phyloP scores from a whole-genome alignment of 2,888 invertebrate genomes.

The Drosophila incognita region DNA sequence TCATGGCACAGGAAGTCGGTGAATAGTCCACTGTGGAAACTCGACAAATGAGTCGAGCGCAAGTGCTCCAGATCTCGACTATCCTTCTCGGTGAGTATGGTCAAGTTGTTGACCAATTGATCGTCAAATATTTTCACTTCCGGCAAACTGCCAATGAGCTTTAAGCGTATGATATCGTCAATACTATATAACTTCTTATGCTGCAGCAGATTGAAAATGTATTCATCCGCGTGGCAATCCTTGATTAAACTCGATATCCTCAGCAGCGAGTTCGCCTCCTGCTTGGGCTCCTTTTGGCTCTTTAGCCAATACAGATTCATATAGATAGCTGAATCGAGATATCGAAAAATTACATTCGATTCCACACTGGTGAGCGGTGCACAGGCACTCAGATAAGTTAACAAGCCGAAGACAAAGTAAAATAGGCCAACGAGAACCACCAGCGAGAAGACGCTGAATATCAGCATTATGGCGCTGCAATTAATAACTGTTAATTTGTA shows the following conservation, averaged over 20 bases:
- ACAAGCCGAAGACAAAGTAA: conserved; percentile 90
- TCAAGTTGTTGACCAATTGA: background rate
- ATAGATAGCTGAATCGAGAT: conserved; percentile 87
- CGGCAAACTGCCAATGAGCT: conserved; percentile 15
- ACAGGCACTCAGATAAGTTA: conserved; percentile 90
- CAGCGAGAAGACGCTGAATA: conserved; percentile 90
- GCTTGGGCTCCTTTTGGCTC: background rate
- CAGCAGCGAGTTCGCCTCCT: conserved; percentile 52
- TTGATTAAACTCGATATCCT: conserved; percentile 86
- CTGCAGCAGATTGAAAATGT: conserved; percentile 87
- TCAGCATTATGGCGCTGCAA: conserved; percentile 89
- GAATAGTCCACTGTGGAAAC: conserved; percentile 38
- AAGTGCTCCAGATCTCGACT: background rate
- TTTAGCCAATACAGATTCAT: conserved; percentile 86
- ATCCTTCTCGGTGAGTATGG: conserved; percentile 13
- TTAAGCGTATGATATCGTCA: conserved; percentile 18
- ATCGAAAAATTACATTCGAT: conserved; percentile 85
- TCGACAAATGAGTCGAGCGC: conserved; percentile 1
- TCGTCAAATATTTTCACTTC: background rate
- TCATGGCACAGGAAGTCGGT: conserved; percentile 33
- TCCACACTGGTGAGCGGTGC: conserved; percentile 87
- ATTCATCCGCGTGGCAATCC: conserved; percentile 90
- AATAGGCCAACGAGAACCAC: conserved; percentile 88
- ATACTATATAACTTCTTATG: conserved; percentile 43
- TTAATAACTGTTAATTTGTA: background rate